Conservation (phyloP, 2,797 vertebrate species). For the Tangara arthus region DNA sequence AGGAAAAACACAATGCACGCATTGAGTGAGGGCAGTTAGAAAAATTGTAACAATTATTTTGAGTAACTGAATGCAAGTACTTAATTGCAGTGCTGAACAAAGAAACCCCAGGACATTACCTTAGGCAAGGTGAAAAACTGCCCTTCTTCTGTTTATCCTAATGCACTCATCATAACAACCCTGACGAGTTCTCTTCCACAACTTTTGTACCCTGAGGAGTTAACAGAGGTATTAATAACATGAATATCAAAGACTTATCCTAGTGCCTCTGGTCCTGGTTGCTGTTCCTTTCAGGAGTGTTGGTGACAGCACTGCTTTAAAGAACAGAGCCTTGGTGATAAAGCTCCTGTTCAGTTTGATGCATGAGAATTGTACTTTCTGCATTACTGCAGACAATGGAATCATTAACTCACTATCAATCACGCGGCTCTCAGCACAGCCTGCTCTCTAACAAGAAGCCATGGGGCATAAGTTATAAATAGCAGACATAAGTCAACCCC, state of each 20-base stretch:
- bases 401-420: conserved; percentile 50
- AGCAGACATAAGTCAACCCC: conserved; percentile 32
- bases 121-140: background rate
- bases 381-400: conserved; percentile 55
- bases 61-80: background rate
- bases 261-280: background rate
- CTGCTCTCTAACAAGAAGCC: conserved; percentile 8
- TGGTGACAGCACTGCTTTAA: conserved; percentile 25
- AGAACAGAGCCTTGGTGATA: background rate
- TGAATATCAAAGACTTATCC: background rate
- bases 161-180: background rate
- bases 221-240: background rate
- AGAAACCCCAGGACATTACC: background rate
- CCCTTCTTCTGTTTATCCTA: background rate
- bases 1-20: background rate
- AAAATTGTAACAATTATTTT: background rate
- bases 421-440: background rate
- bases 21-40: background rate
- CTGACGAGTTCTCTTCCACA: background rate
- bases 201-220: background rate
- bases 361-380: conserved; percentile 37
- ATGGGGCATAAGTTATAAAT: conserved; percentile 38
- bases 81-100: background rate
- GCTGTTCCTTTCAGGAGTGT: background rate
- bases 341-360: background rate